Conservation (phyloP, 2,888 invertebrate species). For the Cyrtodaria siliqua region DNA sequence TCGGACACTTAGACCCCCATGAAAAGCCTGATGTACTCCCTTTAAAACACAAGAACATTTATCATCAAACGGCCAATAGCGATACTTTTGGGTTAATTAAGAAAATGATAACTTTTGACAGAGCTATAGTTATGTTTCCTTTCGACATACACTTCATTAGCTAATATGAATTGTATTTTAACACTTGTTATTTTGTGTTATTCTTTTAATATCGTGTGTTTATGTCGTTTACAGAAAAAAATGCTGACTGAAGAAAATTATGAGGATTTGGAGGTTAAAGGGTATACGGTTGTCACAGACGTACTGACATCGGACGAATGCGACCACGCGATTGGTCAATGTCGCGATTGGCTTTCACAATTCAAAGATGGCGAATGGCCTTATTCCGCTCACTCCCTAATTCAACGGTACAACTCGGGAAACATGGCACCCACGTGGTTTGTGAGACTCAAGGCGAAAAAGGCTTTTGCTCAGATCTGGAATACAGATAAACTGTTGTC, state of each 20-base stretch:
- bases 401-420: conserved; percentile 76
- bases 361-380: conserved; percentile 41
- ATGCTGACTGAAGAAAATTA: conserved; percentile 28
- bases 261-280: conserved; percentile 12
- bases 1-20: too few species aligned
- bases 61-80: too few species aligned
- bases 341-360: conserved; percentile 33
- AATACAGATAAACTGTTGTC: conserved; percentile 77
- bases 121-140: too few species aligned
- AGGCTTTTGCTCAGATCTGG: conserved; percentile 79
- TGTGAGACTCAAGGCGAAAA: conserved; percentile 72
- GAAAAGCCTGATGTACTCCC: too few species aligned
- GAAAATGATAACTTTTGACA: too few species aligned
- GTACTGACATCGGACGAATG: conserved; percentile 30
- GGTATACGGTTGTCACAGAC: conserved; percentile 26
- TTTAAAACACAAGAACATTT: too few species aligned
- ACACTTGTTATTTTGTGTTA: too few species aligned
- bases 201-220: too few species aligned
- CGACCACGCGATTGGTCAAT: conserved; percentile 18
- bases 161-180: too few species aligned
- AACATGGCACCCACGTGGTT: conserved; percentile 78
- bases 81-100: too few species aligned
- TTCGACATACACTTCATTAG: too few species aligned
- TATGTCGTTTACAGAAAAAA: too few species aligned
- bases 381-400: conserved; percentile 60